Evolutionary conservation across 2,888 invertebrate genomes (phyloP).

Genomic region (Melanargia galathea): DNA sequence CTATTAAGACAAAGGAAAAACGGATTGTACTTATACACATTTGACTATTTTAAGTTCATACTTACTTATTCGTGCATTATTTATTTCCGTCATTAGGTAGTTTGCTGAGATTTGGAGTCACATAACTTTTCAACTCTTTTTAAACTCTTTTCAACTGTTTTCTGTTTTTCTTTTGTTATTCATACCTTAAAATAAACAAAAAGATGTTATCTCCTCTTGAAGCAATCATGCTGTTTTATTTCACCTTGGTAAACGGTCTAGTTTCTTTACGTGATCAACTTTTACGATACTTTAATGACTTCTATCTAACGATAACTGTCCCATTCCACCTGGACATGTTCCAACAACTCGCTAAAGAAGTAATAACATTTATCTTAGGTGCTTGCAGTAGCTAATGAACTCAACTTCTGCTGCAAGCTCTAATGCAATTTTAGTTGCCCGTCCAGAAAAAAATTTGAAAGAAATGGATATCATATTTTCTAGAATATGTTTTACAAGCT

Average conservation of each 20-base stretch:
- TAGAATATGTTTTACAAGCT: neutral
- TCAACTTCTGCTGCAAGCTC: slow-evolving; percentile 29
- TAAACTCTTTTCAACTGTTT: neutral
- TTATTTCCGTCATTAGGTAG: slow-evolving; percentile 3
- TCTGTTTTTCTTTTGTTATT: too few relatives aligned
- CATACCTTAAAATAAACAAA: neutral
- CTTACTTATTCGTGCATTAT: slow-evolving; percentile 19
- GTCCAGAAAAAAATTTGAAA: neutral
- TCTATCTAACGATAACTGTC: slow-evolving; percentile 22
- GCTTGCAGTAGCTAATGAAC: slow-evolving; percentile 38
- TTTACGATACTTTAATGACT: slow-evolving; percentile 25
- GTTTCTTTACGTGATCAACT: slow-evolving; percentile 21
- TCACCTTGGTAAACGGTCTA: slow-evolving; percentile 1
- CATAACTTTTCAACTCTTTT: neutral
- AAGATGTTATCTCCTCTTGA: neutral
- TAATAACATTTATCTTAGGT: slow-evolving; percentile 37
- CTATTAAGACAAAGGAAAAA: too few relatives aligned
- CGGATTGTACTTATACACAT: neutral
- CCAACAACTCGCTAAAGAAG: slow-evolving; percentile 35
- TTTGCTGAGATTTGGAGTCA: neutral
- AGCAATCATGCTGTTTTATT: neutral
- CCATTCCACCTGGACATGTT: slow-evolving; percentile 32
- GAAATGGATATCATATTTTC: neutral
- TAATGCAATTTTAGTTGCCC: slow-evolving; percentile 22
- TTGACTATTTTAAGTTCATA: slow-evolving; percentile 14